These are phyloP conservation scores for Agrochola lychnidis DNA, from an alignment of 2,888 invertebrate species.

Conservation along the genomic window DNA sequence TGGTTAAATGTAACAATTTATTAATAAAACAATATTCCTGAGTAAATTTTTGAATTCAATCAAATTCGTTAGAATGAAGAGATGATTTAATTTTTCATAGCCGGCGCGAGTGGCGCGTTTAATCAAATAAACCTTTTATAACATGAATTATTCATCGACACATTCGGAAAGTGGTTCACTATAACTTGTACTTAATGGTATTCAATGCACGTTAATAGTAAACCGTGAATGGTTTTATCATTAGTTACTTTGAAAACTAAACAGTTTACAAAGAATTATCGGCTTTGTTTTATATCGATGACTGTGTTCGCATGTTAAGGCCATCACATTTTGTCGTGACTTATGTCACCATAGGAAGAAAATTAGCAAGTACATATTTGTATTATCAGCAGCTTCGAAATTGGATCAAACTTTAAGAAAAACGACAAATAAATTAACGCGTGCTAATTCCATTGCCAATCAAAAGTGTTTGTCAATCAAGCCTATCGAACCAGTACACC, in stretches of 20 bases:
- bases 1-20: neutral
- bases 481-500: neutral
- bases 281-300: slow-evolving; percentile 40
- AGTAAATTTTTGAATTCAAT: slow-evolving; percentile 12
- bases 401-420: neutral
- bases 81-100: slow-evolving; percentile 47
- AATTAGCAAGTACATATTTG: neutral
- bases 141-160: slow-evolving; percentile 65
- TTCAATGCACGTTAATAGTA: slow-evolving; percentile 57
- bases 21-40: slow-evolving; percentile 7
- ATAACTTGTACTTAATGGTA: slow-evolving; percentile 50
- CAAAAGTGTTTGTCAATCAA: slow-evolving; percentile 7
- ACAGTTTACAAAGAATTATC: slow-evolving; percentile 29
- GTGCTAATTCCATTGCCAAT: slow-evolving; percentile 1
- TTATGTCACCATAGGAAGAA: too few relatives aligned
- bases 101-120: slow-evolving; percentile 38
- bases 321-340: neutral
- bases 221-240: slow-evolving; percentile 53
- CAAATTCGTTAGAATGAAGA: slow-evolving; percentile 19
- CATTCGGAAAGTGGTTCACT: slow-evolving; percentile 58
- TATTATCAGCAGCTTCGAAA: neutral
- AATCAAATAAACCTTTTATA: slow-evolving; percentile 61
- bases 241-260: slow-evolving; percentile 35
- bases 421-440: neutral
- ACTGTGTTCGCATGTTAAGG: neutral